These are phyloP conservation scores for Scylla paramamosain DNA, from an alignment of 1,140 invertebrate species.

Conservation along the genomic window DNA sequence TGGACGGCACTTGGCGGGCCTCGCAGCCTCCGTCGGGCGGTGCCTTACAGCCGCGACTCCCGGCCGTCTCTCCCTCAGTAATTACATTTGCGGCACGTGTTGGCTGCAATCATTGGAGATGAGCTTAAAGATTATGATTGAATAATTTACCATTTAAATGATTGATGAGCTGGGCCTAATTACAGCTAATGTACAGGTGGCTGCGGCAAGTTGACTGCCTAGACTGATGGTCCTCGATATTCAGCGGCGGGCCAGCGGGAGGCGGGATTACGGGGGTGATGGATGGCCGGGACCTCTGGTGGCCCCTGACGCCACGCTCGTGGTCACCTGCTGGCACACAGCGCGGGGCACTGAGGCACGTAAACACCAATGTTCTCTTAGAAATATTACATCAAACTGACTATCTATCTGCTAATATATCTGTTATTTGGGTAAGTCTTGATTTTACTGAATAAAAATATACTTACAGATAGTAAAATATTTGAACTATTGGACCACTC, in stretches of 20 bases:
- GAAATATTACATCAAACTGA: too few species aligned
- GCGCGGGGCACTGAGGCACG: too few species aligned
- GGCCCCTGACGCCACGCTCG: background rate
- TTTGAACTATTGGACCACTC: background rate
- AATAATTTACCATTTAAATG: conserved; percentile 71
- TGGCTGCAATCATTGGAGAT: conserved; percentile 63
- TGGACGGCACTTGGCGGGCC: background rate
- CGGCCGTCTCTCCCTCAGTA: conserved; percentile 35
- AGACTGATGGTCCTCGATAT: conserved; percentile 67
- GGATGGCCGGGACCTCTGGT: background rate
- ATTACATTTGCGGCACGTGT: conserved; percentile 64
- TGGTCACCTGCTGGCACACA: background rate
- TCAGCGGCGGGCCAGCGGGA: conserved; percentile 5
- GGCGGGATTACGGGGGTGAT: conserved; percentile 54
- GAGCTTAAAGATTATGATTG: conserved; percentile 62
- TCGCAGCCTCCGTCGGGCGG: background rate
- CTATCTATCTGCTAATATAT: too few species aligned
- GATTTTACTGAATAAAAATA: too few species aligned
- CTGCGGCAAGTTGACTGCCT: conserved; percentile 53
- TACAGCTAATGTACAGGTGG: conserved; percentile 69
- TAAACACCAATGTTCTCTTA: too few species aligned
- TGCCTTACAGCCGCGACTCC: background rate
- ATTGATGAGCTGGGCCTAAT: conserved; percentile 68
- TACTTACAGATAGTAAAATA: too few species aligned
- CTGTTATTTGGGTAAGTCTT: too few species aligned